phyloP scores from a whole-genome alignment of 2,113 vertebrate species.

The Crotalus tigris region DNA sequence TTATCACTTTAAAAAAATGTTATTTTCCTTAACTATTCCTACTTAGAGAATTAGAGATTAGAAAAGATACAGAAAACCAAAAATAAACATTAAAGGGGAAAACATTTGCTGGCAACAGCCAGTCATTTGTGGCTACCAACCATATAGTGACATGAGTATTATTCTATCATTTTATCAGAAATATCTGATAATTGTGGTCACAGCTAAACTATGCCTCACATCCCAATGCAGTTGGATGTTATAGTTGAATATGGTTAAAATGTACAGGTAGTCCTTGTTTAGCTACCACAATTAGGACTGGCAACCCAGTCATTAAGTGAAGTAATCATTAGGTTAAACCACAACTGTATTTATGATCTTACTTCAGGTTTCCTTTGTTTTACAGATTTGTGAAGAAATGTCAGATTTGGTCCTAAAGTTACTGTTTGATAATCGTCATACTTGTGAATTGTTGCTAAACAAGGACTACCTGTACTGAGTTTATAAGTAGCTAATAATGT shows the following conservation, averaged over 20 bases:
- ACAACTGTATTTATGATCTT: neutral
- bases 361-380: neutral
- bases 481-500: neutral
- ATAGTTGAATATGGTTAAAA: neutral
- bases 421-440: neutral
- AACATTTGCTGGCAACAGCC: neutral
- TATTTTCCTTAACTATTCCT: neutral
- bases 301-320: neutral
- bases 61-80: neutral
- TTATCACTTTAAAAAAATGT: neutral
- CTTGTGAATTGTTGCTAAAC: neutral
- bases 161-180: neutral
- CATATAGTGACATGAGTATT: neutral
- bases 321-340: neutral
- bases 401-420: neutral
- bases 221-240: neutral
- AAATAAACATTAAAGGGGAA: neutral
- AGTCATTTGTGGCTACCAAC: neutral
- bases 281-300: neutral
- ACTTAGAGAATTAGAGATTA: neutral
- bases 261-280: neutral
- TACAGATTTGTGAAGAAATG: neutral
- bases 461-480: neutral
- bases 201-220: neutral
- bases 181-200: neutral